phyloP scores from a whole-genome alignment of 2,888 invertebrate genomes.

The Synergus umbraculus region DNA sequence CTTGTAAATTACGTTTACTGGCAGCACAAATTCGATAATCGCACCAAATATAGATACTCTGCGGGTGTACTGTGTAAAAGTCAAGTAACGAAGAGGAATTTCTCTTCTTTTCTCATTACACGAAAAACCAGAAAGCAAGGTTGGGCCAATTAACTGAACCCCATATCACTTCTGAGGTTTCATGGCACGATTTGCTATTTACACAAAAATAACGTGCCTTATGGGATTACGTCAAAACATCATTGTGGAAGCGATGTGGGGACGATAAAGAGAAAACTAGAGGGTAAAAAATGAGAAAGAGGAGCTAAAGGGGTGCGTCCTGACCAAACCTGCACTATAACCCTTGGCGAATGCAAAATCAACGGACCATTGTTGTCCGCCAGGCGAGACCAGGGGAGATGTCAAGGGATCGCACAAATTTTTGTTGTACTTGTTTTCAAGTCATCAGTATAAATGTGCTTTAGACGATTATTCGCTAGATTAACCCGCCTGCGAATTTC shows the following conservation, averaged over 20 bases:
- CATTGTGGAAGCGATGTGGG: conserved; percentile 60
- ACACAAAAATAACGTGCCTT: conserved; percentile 74
- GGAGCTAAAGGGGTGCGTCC: conserved; percentile 58
- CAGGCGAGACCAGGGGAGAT: neutral
- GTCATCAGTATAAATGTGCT: conserved; percentile 29
- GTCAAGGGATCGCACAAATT: neutral
- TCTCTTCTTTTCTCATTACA: conserved; percentile 43
- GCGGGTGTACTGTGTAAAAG: neutral
- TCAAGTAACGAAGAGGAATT: neutral
- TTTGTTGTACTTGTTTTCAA: conserved; percentile 27
- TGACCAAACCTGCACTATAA: conserved; percentile 52
- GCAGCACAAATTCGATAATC: conserved; percentile 8
- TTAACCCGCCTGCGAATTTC: conserved; percentile 15
- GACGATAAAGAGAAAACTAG: conserved; percentile 46
- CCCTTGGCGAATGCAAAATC: conserved; percentile 70
- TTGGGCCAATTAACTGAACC: conserved; percentile 60
- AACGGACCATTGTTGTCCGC: conserved; percentile 67
- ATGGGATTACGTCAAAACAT: conserved; percentile 76
- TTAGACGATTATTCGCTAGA: conserved; percentile 28
- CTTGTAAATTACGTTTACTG: conserved; percentile 5
- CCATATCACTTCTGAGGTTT: conserved; percentile 59
- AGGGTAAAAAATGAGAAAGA: conserved; percentile 54
- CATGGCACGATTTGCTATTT: conserved; percentile 60
- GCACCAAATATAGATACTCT: neutral
- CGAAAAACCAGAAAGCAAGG: conserved; percentile 47